Base-by-base conservation (phyloP, 2,888 invertebrate species). In the Sialis fuliginosa region DNA sequence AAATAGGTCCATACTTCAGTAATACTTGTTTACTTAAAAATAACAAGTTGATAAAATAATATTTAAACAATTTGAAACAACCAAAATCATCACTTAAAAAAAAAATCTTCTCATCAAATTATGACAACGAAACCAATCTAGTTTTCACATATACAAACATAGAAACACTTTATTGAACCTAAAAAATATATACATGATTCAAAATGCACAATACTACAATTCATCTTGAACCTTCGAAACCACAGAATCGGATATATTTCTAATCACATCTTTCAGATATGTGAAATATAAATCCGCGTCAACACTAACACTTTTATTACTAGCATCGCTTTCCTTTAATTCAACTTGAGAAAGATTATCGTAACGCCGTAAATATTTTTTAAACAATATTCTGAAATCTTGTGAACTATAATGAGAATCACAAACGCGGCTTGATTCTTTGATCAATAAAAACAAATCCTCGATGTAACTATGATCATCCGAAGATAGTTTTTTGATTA, bases 231-330 rank as follows among this genome's bases (percentile, higher is more conserved):
- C 22, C 4, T 22, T 22, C 2, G 22, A 22, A 22, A 22, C 4
- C 22, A 22, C 22, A 22, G 22, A 22, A 22, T 22, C 22, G 22
- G 22, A 22, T 22, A 42, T 44, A 44, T 39, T 46, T 41, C 42
- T 43, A 35, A 45, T 45, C 13, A 35, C 37, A 31, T 35, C 37
- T 37, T 37, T 45, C 37, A 45, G 37, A 35, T 45, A 31, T 32
- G 39, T 45, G 31, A 34, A 33, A 33, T 44, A 44, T 10, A 30
- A 8, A 22, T 34, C 40, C 7, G 31, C 40, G 34, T 46, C 8
- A 34, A 34, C 32, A 39, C 33, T 37, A 10, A 10, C 10, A 37
- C n/a, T 12, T 37, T 10, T n/a, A 10, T 37, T 37, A 12, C 10
- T 7, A 22, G 22, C 22, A 22, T 22, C 22, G 12, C 12, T 37